phyloP scores from a whole-genome alignment of 2,797 vertebrate genomes.

The Rhincodon typus region DNA sequence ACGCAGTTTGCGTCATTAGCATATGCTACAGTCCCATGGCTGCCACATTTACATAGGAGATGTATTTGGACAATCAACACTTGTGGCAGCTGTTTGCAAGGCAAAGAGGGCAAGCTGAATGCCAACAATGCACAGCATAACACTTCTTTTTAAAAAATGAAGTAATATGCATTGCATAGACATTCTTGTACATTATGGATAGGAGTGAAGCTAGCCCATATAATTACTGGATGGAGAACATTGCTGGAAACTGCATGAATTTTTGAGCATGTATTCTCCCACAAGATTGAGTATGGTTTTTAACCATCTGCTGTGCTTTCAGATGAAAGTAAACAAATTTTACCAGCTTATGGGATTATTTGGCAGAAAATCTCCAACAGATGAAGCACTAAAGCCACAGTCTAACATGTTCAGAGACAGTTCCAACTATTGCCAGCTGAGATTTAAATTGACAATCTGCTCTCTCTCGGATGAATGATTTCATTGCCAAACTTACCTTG shows the following conservation, averaged over 20 bases:
- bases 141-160: neutral
- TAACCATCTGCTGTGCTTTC: neutral
- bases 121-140: neutral
- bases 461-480: neutral
- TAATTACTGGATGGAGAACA: neutral
- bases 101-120: neutral
- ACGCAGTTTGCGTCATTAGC: neutral
- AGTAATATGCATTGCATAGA: neutral
- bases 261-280: neutral
- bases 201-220: neutral
- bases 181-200: neutral
- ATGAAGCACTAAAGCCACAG: neutral
- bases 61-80: neutral
- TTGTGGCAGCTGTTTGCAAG: neutral
- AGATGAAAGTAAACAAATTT: neutral
- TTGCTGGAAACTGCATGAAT: neutral
- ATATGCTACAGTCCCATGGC: neutral
- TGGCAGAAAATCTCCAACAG: constrained; percentile 9
- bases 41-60: neutral
- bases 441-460: constrained; percentile 25
- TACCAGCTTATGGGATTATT: neutral
- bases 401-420: neutral
- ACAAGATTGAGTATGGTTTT: neutral
- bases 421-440: constrained; percentile 17
- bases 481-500: neutral